Evolutionary conservation across 2,797 vertebrate species (phyloP).

Genomic region (Chlorospingus flavigularis): DNA sequence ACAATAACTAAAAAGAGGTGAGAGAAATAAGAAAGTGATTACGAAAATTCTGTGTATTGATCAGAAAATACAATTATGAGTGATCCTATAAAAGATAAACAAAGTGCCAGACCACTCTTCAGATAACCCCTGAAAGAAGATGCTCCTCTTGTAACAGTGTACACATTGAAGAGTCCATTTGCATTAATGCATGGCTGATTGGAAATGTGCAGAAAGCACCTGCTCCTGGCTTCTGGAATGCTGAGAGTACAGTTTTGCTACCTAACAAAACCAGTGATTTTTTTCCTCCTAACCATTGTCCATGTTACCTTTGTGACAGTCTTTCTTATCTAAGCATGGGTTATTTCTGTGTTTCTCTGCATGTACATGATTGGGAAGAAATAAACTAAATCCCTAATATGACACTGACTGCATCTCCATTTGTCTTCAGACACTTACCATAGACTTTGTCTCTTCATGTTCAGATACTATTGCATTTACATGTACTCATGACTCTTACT

Average conservation of each 20-base stretch:
- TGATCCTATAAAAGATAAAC: conserved; percentile 28
- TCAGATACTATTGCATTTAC: conserved; percentile 75
- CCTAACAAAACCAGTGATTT: conserved; percentile 21
- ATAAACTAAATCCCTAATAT: conserved; percentile 35
- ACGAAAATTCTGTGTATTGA: conserved; percentile 16
- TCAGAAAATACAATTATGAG: background rate
- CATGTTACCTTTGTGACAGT: conserved; percentile 42
- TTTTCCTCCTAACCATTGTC: conserved; percentile 7
- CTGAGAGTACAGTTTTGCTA: conserved; percentile 66
- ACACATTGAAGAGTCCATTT: conserved; percentile 59
- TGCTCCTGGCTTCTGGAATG: conserved; percentile 77
- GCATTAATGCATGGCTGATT: conserved; percentile 79
- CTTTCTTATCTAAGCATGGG: conserved; percentile 73
- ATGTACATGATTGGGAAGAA: conserved; percentile 67
- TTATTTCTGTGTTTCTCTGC: conserved; percentile 66
- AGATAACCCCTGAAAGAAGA: conserved; percentile 53
- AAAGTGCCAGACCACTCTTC: conserved; percentile 10
- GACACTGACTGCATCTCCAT: conserved; percentile 51
- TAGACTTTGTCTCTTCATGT: conserved; percentile 71
- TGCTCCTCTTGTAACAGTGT: conserved; percentile 41
- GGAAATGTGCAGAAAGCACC: conserved; percentile 73
- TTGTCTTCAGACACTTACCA: conserved; percentile 61
- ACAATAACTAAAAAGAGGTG: conserved; percentile 68
- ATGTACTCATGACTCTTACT: conserved; percentile 85
- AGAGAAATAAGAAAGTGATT: conserved; percentile 44